Evolutionary conservation across 2,797 vertebrate species (phyloP), one percentile per base, ranked within the genome.

Genomic region (Sebastes trivittatus): DNA sequence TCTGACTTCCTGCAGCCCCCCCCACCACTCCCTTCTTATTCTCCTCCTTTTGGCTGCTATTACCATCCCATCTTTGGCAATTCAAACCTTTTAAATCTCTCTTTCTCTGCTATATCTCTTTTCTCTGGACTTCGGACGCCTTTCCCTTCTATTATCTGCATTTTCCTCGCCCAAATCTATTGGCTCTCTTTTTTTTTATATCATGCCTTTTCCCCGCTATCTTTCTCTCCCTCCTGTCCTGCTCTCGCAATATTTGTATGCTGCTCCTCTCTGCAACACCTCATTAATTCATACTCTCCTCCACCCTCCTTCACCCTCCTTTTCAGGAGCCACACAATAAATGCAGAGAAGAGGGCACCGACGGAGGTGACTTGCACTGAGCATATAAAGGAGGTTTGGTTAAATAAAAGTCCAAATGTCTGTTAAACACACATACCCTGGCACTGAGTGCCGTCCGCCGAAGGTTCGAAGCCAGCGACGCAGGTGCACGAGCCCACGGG

Each of bases 401-500:
- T 85, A 84, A 92, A 94, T 92, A 89, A 93, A 91, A 91, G 80
- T 86, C 87, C 16, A 77, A 83, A 81, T 30, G 81, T 82, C 82
- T 81, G 80, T 91, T 88, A 87, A 89, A 80, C 70, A 81, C 79
- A 81, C 95, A 67, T 95, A 99, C 98, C 95, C 93, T 97, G 97
- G 93, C 98, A 99, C 90, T 99, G 97, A 13, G 97, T 97, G 75
- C 97, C 95, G 89, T 97, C 97, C 83, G 96, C 95, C 38, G 97
- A 91, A 0, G 98, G 96, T 89, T 99, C 97, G 1, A 97, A 97
- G 42, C 98, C 98, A 0, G 97, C 95, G 0, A 97, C 94, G 76
- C 98, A 99, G 2, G 98, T 99, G 86, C 98, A 99, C 0, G 97
- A 97, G 30, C 98, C 98, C 77, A 99, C 98, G 0, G 98, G 98